These are phyloP conservation scores for Buteo buteo DNA, from an alignment of 2,113 vertebrate genomes.

Conservation along the genomic window DNA sequence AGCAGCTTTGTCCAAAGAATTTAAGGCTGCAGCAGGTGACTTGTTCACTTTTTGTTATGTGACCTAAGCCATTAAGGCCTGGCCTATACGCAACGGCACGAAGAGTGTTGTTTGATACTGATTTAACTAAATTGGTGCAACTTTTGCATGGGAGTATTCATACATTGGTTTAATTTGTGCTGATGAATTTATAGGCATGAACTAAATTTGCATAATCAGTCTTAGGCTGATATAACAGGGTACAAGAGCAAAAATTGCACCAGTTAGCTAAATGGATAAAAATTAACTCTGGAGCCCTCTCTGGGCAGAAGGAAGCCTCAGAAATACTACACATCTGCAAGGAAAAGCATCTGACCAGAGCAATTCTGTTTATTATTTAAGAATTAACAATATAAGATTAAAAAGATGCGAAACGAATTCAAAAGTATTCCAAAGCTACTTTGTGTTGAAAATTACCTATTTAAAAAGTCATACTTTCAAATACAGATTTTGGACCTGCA, in stretches of 20 bases:
- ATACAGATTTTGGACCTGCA: neutral
- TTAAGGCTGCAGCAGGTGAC: neutral
- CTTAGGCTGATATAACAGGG: neutral
- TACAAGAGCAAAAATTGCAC: neutral
- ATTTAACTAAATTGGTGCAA: conserved; percentile 6
- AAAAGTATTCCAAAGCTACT: neutral
- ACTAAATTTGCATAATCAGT: conserved; percentile 46
- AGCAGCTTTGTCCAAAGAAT: neutral
- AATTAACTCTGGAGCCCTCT: conserved; percentile 23
- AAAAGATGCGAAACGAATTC: neutral
- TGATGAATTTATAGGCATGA: conserved; percentile 58
- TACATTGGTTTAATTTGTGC: conserved; percentile 12
- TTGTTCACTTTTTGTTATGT: neutral
- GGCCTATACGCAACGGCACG: neutral
- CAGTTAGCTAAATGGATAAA: conserved; percentile 38
- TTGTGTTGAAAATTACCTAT: neutral
- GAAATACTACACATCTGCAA: neutral
- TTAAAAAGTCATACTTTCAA: neutral
- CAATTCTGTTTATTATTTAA: conserved; percentile 1
- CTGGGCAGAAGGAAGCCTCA: neutral
- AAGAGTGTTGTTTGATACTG: neutral
- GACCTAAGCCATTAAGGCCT: neutral
- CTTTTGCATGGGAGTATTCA: neutral
- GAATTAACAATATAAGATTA: neutral
- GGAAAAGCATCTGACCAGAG: neutral